phyloP scores from a whole-genome alignment of 2,888 invertebrate genomes.

The Plagodis pulveraria region DNA sequence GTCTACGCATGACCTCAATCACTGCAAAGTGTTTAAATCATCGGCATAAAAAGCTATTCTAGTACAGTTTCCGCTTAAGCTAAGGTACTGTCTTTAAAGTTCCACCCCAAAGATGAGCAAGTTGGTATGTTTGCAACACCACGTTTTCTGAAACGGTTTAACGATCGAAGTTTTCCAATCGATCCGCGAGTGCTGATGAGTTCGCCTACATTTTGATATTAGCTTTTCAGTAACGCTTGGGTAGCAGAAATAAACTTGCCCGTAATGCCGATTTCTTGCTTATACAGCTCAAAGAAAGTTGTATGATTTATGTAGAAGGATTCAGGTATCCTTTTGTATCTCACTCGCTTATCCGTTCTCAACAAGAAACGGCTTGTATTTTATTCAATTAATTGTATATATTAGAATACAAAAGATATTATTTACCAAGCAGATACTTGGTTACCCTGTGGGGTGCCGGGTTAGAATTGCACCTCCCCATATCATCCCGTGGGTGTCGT shows the following conservation, averaged over 20 bases:
- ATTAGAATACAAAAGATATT: no score
- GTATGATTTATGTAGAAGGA: no score
- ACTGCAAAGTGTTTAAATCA: no score
- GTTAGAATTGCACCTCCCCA: no score
- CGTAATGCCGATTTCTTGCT: neutral
- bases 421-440: no score
- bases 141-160: constrained; percentile 42
- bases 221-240: constrained; percentile 16
- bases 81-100: constrained; percentile 6
- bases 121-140: constrained; percentile 69
- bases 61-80: neutral
- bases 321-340: no score
- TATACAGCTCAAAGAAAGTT: constrained; percentile 3
- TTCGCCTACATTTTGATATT: constrained; percentile 20
- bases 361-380: no score
- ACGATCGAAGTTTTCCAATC: constrained; percentile 36
- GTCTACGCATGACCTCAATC: no score
- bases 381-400: no score
- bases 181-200: constrained; percentile 25
- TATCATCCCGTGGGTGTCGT: no score
- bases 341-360: no score
- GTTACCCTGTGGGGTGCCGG: no score
- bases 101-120: constrained; percentile 40
- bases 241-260: constrained; percentile 3
- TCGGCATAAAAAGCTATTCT: neutral